These are phyloP conservation scores for Hypomecis atomaria DNA, from an alignment of 2,888 invertebrate genomes.

Conservation along the genomic window DNA sequence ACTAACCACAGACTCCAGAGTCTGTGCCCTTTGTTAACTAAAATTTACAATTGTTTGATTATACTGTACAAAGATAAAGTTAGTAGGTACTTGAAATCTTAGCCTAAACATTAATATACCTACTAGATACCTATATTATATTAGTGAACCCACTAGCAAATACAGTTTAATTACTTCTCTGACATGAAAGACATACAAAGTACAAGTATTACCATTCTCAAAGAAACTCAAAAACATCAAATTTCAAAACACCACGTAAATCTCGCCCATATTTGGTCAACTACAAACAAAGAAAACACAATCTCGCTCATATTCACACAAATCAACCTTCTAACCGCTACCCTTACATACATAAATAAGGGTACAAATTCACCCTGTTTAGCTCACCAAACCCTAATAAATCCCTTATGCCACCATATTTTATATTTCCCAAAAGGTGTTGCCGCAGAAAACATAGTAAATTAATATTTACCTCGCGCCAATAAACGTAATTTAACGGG, in stretches of 20 bases:
- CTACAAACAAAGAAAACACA: slow-evolving; percentile 35
- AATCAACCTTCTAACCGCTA: slow-evolving; percentile 40
- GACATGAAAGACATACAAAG: neutral
- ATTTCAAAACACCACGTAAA: neutral
- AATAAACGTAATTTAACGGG: slow-evolving; percentile 44
- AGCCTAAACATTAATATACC: too few species aligned
- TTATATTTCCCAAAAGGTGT: slow-evolving; percentile 58
- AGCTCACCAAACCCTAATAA: slow-evolving; percentile 43
- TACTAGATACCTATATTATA: too few species aligned
- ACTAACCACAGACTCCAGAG: too few species aligned
- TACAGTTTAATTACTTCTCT: too few species aligned
- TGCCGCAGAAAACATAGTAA: slow-evolving; percentile 51
- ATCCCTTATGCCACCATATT: slow-evolving; percentile 52
- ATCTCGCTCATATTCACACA: slow-evolving; percentile 33
- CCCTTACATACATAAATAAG: slow-evolving; percentile 44
- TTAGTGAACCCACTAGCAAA: too few species aligned
- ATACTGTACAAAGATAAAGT: too few species aligned
- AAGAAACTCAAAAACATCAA: neutral
- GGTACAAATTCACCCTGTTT: slow-evolving; percentile 39
- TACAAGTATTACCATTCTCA: neutral
- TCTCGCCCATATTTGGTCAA: neutral
- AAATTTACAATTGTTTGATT: too few species aligned
- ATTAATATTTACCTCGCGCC: slow-evolving; percentile 63
- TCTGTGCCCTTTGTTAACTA: too few species aligned
- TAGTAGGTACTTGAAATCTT: too few species aligned